These are phyloP conservation scores for Drosophila histrio DNA, from an alignment of 2,888 invertebrate genomes.

Conservation along the genomic window DNA sequence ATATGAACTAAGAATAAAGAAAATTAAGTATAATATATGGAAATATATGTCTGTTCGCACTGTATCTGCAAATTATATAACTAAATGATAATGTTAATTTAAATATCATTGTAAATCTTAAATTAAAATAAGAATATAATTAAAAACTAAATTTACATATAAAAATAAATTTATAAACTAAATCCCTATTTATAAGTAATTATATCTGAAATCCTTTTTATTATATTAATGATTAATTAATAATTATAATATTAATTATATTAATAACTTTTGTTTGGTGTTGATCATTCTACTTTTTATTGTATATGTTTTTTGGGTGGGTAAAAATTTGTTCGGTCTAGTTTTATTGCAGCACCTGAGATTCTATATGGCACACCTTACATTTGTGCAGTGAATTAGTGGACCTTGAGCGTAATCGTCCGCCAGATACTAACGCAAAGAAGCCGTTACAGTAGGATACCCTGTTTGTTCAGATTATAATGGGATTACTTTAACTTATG, in stretches of 20 bases:
- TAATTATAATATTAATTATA: too few relatives aligned
- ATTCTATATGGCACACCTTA: not conserved
- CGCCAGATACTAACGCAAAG: not conserved
- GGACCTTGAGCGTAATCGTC: not conserved
- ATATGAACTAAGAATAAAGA: not conserved
- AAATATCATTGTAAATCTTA: constrained; percentile 4
- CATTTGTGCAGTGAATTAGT: not conserved
- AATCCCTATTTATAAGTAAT: not conserved
- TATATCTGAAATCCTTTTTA: not conserved
- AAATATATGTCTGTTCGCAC: constrained; percentile 1
- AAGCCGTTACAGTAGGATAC: too few relatives aligned
- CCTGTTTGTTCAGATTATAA: too few relatives aligned
- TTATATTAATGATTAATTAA: too few relatives aligned
- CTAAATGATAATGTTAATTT: not conserved
- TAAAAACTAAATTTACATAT: not conserved
- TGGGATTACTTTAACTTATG: too few relatives aligned
- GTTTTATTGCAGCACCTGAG: not conserved
- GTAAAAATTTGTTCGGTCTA: not conserved
- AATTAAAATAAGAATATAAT: not conserved
- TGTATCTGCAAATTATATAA: not conserved
- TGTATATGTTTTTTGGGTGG: not conserved
- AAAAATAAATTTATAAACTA: not conserved
- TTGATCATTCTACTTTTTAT: not conserved
- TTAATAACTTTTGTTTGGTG: too few relatives aligned
- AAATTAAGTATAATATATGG: not conserved